phyloP scores from a whole-genome alignment of 2,797 vertebrate genomes.

The Otolemur crassicaudatus region DNA sequence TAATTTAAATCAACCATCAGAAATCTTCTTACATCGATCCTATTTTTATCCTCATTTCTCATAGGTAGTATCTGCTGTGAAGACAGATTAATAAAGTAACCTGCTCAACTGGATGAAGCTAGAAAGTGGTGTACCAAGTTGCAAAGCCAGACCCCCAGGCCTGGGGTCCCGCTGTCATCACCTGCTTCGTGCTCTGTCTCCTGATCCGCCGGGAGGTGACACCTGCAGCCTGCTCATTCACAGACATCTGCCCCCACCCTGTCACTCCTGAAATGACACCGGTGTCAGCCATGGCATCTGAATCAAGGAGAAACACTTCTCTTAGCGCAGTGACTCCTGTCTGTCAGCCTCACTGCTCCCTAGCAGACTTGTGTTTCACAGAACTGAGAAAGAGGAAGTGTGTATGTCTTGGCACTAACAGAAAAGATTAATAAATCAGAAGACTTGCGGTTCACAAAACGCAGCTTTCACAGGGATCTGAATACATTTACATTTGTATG shows the following conservation, averaged over 20 bases:
- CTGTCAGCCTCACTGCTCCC: neutral
- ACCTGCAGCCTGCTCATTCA: neutral
- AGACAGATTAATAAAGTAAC: neutral
- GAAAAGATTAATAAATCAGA: constrained; percentile 18
- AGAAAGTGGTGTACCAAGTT: neutral
- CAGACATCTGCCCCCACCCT: neutral
- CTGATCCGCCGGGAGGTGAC: neutral
- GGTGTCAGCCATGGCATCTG: neutral
- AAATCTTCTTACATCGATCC: neutral
- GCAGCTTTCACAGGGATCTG: neutral
- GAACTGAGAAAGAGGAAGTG: neutral
- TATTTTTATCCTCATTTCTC: neutral
- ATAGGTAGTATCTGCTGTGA: neutral
- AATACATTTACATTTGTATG: constrained; percentile 16
- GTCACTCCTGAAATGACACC: neutral
- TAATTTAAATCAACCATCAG: neutral
- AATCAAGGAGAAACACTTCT: neutral
- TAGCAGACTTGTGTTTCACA: neutral
- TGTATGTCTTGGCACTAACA: neutral
- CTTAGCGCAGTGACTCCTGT: neutral
- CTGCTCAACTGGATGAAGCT: neutral
- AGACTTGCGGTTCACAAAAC: neutral
- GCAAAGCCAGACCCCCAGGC: neutral
- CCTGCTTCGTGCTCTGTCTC: neutral
- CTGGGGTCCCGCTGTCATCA: neutral